Base-by-base conservation (phyloP, 2,888 invertebrate species). In the Meteorus colon region DNA sequence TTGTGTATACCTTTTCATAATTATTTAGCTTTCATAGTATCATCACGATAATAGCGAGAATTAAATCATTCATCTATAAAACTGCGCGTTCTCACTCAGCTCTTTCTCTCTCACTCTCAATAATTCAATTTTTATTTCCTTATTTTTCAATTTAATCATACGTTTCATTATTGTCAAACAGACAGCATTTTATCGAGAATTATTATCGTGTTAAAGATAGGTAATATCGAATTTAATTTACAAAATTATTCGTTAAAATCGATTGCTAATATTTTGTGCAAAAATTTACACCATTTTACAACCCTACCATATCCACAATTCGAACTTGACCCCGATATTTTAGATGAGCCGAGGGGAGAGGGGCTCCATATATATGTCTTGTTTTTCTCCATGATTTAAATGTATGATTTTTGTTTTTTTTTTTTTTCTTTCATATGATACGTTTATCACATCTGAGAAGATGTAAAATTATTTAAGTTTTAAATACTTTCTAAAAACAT, bases 91-190 rank as follows among this genome's bases (percentile, higher is more conserved):
- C 37, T 24, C 37, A 65, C 41, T 65, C 41, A 24, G 6, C 19
- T 41, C 31, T 37, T n/a, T 41, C 24, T 65, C 37, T 34, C 65
- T 37, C 12, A 37, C 48, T 16, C 16, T 48, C 14, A n/a, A 48
- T n/a, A 48, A 48, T n/a, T 37, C 24, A 67, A 37, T 48, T 37
- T 24, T 48, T 8, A 45, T 31, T 10, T 69, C 27, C 29, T 34
- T 27, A 37, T 60, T 34, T 24, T 82, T 79, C 72, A 80, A 82
- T 77, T 78, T 83, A 86, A 86, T 77, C 77, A 82, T 86, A 86
- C 82, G 78, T 83, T 48, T 76, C 82, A 81, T 89, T 89, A 89
- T 89, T 89, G 89, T 89, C 89, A 85, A 88, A 82, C 85, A 84
- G 86, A 89, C 89, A 89, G 89, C 89, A 89, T 87, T 84, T 85